Evolutionary conservation across 2,888 invertebrate genomes (phyloP).

Genomic region (Lepas anatifera): DNA sequence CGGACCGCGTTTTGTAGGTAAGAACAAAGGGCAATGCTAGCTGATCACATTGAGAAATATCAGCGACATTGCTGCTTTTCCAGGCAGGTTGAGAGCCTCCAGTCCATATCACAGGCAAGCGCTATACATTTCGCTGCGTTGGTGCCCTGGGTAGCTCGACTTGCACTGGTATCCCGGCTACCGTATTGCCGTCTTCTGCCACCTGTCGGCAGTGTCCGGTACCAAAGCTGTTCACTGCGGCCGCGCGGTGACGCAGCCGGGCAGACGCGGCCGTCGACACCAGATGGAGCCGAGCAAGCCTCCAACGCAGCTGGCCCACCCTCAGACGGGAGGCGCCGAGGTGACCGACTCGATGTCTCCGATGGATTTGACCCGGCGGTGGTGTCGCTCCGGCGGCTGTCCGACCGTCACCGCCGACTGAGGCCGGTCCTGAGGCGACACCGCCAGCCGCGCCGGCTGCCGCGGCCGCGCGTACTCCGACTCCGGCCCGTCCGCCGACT

Average conservation of each 20-base stretch:
- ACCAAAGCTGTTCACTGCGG: conserved; percentile 4
- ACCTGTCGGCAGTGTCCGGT: not conserved
- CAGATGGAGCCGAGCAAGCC: conserved; percentile 12
- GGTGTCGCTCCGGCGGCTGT: conserved; percentile 21
- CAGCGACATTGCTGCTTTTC: too few relatives aligned
- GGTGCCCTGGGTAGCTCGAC: too few relatives aligned
- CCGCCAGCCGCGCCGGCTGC: conserved; percentile 36
- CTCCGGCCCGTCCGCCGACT: not conserved
- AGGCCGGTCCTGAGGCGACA: too few relatives aligned
- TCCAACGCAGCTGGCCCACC: not conserved
- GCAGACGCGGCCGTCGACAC: not conserved
- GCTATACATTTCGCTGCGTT: too few relatives aligned
- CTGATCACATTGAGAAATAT: too few relatives aligned
- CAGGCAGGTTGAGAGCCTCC: too few relatives aligned
- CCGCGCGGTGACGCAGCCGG: not conserved
- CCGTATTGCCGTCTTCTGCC: too few relatives aligned
- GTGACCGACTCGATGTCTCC: conserved; percentile 55
- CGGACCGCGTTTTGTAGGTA: too few relatives aligned
- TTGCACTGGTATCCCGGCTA: too few relatives aligned
- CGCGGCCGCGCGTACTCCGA: conserved; percentile 30
- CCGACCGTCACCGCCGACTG: conserved; percentile 24
- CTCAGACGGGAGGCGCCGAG: conserved; percentile 36
- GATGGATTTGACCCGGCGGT: conserved; percentile 54
- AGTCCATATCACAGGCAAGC: not conserved
- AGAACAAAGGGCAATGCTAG: too few relatives aligned